Percentiles rank a stretch among this genome's conserved stretches.
These are phyloP conservation scores for Eupithecia insigniata DNA, from an alignment of 2,888 invertebrate genomes.

Conservation along the genomic window DNA sequence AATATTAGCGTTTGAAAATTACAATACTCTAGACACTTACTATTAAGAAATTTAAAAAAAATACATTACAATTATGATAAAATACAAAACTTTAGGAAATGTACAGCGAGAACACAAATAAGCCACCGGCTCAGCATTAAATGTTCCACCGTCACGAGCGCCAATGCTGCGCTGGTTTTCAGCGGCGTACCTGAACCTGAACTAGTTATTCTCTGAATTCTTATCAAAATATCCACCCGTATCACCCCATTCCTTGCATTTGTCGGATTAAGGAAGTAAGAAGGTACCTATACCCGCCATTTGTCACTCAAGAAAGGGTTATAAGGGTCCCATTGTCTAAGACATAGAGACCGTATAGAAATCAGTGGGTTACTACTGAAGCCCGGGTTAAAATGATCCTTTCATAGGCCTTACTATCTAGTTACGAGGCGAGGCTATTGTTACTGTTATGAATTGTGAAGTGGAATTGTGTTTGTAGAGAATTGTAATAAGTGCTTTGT, in stretches of 20 bases:
- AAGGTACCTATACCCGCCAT: constrained; percentile 56
- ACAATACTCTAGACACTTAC: too few relatives aligned
- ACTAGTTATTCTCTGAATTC: neutral
- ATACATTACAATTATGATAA: neutral
- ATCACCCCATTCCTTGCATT: constrained; percentile 49
- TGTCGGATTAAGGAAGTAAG: constrained; percentile 67
- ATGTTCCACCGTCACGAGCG: neutral
- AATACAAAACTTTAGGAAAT: neutral
- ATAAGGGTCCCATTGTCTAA: constrained; percentile 69
- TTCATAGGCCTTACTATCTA: constrained; percentile 42
- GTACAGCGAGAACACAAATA: neutral
- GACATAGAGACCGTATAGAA: constrained; percentile 48
- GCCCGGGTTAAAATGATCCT: constrained; percentile 41
- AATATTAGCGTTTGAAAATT: too few relatives aligned
- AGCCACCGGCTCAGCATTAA: neutral
- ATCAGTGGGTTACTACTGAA: constrained; percentile 36
- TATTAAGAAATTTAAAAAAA: neutral
- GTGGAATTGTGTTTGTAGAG: constrained; percentile 25
- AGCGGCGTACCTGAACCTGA: neutral
- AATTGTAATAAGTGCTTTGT: constrained; percentile 31
- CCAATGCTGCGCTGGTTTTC: neutral
- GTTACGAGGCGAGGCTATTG: constrained; percentile 40
- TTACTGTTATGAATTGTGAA: constrained; percentile 32
- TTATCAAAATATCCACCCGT: constrained; percentile 28
- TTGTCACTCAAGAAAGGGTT: constrained; percentile 76